Percentiles rank a stretch among this genome's conserved stretches.
Evolutionary conservation across 2,888 invertebrate species (phyloP).

Genomic region (Acronicta aceris): DNA sequence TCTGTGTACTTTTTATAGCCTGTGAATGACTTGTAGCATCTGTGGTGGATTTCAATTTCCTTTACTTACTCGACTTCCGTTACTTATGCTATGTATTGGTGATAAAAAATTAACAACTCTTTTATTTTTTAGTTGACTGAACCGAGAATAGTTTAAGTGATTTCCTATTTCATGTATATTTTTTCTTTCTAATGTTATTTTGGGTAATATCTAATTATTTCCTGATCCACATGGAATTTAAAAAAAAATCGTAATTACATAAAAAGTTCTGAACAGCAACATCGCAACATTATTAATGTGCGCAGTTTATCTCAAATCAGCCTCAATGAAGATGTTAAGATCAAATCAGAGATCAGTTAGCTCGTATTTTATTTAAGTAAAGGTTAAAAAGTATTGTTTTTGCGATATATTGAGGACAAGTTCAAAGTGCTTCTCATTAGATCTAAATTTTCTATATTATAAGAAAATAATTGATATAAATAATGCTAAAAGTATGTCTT

Average conservation of each 20-base stretch:
- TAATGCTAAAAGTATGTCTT: too few relatives aligned
- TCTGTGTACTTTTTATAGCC: constrained; percentile 80
- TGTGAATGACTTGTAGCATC: constrained; percentile 84
- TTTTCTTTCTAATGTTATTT: not conserved
- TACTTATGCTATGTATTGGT: constrained; percentile 77
- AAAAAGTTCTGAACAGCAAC: not conserved
- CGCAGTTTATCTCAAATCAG: not conserved
- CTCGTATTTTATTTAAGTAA: not conserved
- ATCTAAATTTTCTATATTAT: too few relatives aligned
- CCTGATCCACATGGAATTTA: not conserved
- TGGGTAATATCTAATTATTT: not conserved
- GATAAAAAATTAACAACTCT: constrained; percentile 80
- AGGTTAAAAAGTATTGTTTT: not conserved
- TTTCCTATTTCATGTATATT: constrained; percentile 5
- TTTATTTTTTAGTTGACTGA: constrained; percentile 71
- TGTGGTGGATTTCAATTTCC: constrained; percentile 86
- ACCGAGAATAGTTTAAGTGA: constrained; percentile 47
- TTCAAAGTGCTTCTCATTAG: too few relatives aligned
- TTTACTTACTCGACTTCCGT: constrained; percentile 83
- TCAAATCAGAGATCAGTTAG: not conserved
- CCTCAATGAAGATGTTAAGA: constrained; percentile 2
- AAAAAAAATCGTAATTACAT: not conserved
- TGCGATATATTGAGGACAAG: too few relatives aligned
- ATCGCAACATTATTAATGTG: not conserved
- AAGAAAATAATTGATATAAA: too few relatives aligned